These are phyloP conservation scores for Triplophysa yarkandensis DNA, from an alignment of 2,797 vertebrate genomes.

Conservation along the genomic window DNA sequence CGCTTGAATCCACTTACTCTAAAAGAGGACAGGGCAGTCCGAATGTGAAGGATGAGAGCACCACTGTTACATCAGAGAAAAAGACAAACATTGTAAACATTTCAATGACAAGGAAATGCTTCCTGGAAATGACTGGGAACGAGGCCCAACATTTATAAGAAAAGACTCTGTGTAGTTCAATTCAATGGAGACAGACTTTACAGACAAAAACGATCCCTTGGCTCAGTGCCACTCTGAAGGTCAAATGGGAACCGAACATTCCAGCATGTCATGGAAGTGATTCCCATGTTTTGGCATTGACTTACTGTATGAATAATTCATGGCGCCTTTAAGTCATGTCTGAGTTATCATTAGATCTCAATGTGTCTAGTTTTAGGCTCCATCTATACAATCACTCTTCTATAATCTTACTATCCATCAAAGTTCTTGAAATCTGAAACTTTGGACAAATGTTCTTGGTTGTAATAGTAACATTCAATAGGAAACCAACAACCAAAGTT, in stretches of 20 bases:
- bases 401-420: neutral
- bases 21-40: neutral
- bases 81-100: slow-evolving; percentile 17
- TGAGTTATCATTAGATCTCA: neutral
- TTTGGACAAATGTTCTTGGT: neutral
- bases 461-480: neutral
- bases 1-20: neutral
- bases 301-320: too few relatives aligned
- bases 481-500: neutral
- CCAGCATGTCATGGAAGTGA: slow-evolving; percentile 3
- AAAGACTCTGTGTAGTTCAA: slow-evolving; percentile 8
- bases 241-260: slow-evolving; percentile 16
- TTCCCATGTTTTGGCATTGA: slow-evolving; percentile 15
- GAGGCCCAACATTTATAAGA: slow-evolving; percentile 6
- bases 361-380: too few relatives aligned
- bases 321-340: neutral
- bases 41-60: slow-evolving; percentile 26
- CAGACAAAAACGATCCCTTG: neutral
- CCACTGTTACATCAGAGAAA: slow-evolving; percentile 3
- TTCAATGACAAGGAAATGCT: slow-evolving; percentile 15
- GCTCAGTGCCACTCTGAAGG: slow-evolving; percentile 4
- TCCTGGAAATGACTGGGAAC: slow-evolving; percentile 45
- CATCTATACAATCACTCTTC: too few relatives aligned
- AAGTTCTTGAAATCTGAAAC: neutral
- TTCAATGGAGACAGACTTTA: neutral